Percentiles rank a stretch among this genome's conserved stretches.
Evolutionary conservation across 2,888 invertebrate genomes (phyloP).

Genomic region (Mesorhabditis belari): DNA sequence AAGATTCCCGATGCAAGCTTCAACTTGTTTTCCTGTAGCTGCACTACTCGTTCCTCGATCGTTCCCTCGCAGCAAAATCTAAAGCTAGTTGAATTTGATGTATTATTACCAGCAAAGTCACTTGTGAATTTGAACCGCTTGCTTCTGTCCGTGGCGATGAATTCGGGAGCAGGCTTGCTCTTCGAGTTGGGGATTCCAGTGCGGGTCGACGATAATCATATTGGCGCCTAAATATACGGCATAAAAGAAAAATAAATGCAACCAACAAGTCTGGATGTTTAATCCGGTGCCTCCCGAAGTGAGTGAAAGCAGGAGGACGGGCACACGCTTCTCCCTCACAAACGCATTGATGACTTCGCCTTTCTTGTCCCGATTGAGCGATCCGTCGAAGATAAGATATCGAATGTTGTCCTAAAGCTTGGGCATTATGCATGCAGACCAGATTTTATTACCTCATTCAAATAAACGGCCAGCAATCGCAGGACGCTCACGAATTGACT

Average conservation of each 20-base stretch:
- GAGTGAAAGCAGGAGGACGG: constrained; percentile 67
- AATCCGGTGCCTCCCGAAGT: constrained; percentile 90
- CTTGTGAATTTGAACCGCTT: constrained; percentile 76
- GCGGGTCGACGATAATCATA: constrained; percentile 78
- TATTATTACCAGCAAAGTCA: constrained; percentile 53
- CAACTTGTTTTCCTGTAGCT: constrained; percentile 73
- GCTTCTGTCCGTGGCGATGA: constrained; percentile 80
- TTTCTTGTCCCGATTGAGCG: not conserved
- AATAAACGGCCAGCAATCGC: constrained; percentile 66
- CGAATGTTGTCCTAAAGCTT: not conserved
- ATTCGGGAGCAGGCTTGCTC: constrained; percentile 88
- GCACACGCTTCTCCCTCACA: not conserved
- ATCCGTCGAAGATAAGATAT: not conserved
- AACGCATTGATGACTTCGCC: not conserved
- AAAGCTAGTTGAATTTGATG: constrained; percentile 8
- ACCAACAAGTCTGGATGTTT: constrained; percentile 70
- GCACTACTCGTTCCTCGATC: constrained; percentile 77
- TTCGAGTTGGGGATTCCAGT: constrained; percentile 93
- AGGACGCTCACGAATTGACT: constrained; percentile 87
- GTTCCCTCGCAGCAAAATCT: constrained; percentile 76
- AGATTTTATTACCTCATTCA: constrained; percentile 57
- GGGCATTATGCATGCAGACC: not conserved
- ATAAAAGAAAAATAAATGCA: constrained; percentile 72
- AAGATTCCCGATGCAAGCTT: constrained; percentile 62
- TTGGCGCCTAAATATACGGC: constrained; percentile 66